These are phyloP conservation scores for Philypnodon macrostomus DNA, from an alignment of 2,797 vertebrate genomes.

Conservation along the genomic window DNA sequence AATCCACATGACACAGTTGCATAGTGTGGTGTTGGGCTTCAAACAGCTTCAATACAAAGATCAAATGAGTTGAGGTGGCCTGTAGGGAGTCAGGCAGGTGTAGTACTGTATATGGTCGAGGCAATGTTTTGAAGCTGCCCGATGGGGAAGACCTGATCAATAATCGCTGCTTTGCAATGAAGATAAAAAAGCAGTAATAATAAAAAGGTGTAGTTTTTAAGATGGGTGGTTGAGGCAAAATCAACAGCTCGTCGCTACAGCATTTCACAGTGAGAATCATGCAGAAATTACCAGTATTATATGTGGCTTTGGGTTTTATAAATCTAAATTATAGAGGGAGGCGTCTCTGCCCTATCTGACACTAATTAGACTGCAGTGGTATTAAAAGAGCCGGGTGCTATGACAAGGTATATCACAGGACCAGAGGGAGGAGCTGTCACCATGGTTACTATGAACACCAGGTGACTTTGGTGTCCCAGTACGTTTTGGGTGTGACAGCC, in stretches of 20 bases:
- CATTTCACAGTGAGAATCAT: conserved; percentile 30
- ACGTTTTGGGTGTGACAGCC: conserved; percentile 59
- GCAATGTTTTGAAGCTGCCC: conserved; percentile 58
- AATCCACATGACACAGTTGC: conserved; percentile 35
- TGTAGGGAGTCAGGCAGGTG: conserved; percentile 32
- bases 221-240: too few species aligned
- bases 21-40: background rate
- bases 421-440: conserved; percentile 61
- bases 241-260: conserved; percentile 68
- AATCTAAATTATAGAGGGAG: conserved; percentile 11
- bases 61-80: conserved; percentile 38
- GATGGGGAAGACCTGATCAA: conserved; percentile 56
- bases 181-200: conserved; percentile 40
- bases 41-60: conserved; percentile 26
- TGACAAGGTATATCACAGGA: conserved; percentile 55
- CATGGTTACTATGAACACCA: conserved; percentile 61
- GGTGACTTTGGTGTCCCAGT: conserved; percentile 57
- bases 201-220: too few species aligned
- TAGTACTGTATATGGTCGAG: too few species aligned
- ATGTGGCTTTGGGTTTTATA: conserved; percentile 6
- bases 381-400: conserved; percentile 27
- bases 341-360: conserved; percentile 38
- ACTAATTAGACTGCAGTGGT: conserved; percentile 64
- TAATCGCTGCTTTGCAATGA: conserved; percentile 52
- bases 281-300: too few species aligned